Evolutionary conservation across 2,797 vertebrate genomes (phyloP).

Genomic region (Sternarchorhynchus goeldii): DNA sequence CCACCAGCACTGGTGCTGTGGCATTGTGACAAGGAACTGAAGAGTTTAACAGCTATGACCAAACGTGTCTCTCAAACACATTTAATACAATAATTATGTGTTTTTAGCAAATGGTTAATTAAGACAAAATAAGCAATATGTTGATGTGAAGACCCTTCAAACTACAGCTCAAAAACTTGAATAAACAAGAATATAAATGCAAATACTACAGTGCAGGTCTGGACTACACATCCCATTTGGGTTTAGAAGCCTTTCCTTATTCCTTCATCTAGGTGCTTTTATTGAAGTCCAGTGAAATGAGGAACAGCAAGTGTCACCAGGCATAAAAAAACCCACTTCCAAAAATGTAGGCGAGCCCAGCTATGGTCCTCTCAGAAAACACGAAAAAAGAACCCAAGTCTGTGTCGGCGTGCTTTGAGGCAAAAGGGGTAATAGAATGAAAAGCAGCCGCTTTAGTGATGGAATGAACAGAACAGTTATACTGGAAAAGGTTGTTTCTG

Average conservation of each 20-base stretch:
- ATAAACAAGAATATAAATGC: too few species aligned
- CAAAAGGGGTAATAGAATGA: neutral
- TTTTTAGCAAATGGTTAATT: constrained; percentile 6
- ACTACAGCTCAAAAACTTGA: too few species aligned
- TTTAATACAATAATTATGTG: neutral
- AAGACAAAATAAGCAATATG: neutral
- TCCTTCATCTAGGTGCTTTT: neutral
- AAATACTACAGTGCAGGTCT: neutral
- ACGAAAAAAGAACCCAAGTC: constrained; percentile 1
- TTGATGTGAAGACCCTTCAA: neutral
- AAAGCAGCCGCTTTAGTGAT: constrained; percentile 5
- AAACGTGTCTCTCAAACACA: neutral
- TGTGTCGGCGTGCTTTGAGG: constrained; percentile 12
- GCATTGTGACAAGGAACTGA: neutral
- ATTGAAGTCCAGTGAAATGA: constrained; percentile 24
- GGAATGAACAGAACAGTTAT: neutral
- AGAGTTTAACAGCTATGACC: neutral
- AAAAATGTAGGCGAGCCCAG: constrained; percentile 12
- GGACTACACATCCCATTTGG: neutral
- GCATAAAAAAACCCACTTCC: constrained; percentile 25
- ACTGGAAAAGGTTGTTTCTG: neutral
- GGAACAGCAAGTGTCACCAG: constrained; percentile 11
- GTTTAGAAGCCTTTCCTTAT: neutral
- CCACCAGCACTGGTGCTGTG: neutral
- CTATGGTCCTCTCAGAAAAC: constrained; percentile 5